These are phyloP conservation scores for Congeria kusceri DNA, from an alignment of 2,888 invertebrate genomes.

Conservation along the genomic window DNA sequence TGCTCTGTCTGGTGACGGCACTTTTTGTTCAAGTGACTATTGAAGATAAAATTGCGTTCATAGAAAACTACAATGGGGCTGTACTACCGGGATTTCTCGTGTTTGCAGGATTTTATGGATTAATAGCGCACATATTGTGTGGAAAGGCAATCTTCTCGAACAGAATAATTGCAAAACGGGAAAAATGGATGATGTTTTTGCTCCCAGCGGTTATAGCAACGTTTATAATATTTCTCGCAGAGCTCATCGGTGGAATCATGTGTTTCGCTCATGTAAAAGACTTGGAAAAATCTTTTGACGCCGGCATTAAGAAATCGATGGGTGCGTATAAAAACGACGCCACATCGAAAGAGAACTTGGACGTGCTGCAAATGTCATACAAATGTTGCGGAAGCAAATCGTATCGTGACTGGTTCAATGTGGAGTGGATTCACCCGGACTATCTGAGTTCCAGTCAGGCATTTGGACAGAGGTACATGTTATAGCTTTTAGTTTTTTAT, in stretches of 20 bases:
- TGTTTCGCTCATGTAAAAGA: constrained; percentile 66
- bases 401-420: constrained; percentile 81
- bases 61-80: constrained; percentile 70
- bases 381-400: constrained; percentile 80
- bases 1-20: constrained; percentile 64
- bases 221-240: constrained; percentile 56
- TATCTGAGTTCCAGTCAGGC: constrained; percentile 44
- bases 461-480: no score
- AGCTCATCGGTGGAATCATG: constrained; percentile 65
- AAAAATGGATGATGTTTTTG: constrained; percentile 58
- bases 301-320: constrained; percentile 74
- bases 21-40: constrained; percentile 66
- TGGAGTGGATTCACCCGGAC: constrained; percentile 74
- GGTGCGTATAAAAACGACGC: constrained; percentile 69
- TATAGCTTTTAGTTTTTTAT: no score
- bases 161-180: constrained; percentile 51
- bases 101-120: constrained; percentile 62
- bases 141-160: constrained; percentile 62
- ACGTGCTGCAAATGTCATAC: constrained; percentile 79
- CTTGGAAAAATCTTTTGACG: constrained; percentile 65
- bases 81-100: constrained; percentile 70
- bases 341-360: constrained; percentile 76
- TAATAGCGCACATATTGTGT: constrained; percentile 59
- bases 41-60: constrained; percentile 68
- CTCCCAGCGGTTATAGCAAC: constrained; percentile 52